These are phyloP conservation scores for Automeris io DNA, from an alignment of 2,888 invertebrate genomes.

Conservation along the genomic window DNA sequence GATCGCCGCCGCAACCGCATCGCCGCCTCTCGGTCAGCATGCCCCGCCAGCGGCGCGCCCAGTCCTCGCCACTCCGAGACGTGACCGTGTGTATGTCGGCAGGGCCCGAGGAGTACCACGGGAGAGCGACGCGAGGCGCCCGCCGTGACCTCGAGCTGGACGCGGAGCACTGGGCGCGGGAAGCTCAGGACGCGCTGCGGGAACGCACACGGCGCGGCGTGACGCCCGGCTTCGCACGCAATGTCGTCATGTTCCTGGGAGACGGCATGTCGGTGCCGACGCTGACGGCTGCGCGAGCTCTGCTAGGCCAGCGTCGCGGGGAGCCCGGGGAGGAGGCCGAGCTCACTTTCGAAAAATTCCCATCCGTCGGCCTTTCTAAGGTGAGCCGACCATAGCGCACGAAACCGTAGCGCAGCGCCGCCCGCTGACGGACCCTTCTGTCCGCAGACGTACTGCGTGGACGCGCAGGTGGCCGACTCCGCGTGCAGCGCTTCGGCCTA, in stretches of 20 bases:
- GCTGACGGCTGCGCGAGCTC: slow-evolving; percentile 79
- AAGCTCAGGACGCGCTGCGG: slow-evolving; percentile 57
- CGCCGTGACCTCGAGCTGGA: slow-evolving; percentile 17
- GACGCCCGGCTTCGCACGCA: slow-evolving; percentile 43
- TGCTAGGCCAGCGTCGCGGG: slow-evolving; percentile 76
- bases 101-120: slow-evolving; percentile 20
- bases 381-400: slow-evolving; percentile 41
- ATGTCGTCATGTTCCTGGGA: slow-evolving; percentile 83
- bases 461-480: slow-evolving; percentile 82
- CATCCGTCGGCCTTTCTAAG: slow-evolving; percentile 80
- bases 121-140: neutral
- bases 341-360: slow-evolving; percentile 80
- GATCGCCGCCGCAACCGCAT: neutral
- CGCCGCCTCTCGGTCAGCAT: neutral
- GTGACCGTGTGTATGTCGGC: neutral
- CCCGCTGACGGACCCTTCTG: neutral
- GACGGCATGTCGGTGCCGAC: slow-evolving; percentile 87
- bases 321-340: slow-evolving; percentile 76
- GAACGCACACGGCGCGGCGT: slow-evolving; percentile 31
- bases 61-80: slow-evolving; percentile 2
- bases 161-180: slow-evolving; percentile 57
- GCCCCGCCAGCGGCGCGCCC: neutral
- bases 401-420: neutral
- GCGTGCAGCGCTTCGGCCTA: slow-evolving; percentile 84
- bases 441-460: slow-evolving; percentile 74